Percentiles rank a stretch among this genome's conserved stretches.
Conservation (phyloP, 2,888 invertebrate genomes). For the Sipunculus nudus region DNA sequence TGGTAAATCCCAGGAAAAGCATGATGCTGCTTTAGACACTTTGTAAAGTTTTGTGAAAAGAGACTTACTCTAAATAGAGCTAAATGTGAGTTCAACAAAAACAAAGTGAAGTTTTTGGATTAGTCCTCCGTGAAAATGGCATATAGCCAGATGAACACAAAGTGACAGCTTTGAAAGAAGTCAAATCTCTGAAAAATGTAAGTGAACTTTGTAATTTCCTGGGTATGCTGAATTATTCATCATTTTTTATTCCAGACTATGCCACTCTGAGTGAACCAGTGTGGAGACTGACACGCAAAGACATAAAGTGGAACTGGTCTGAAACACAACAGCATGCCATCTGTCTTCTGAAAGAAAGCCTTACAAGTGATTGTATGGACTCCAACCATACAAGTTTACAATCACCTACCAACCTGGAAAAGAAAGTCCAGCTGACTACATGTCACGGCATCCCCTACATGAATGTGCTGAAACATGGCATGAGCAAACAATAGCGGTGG, state of each 20-base stretch:
- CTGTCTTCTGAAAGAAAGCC: constrained; percentile 14
- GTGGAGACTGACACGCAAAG: constrained; percentile 34
- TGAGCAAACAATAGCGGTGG: constrained; percentile 15
- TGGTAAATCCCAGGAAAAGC: too few species aligned
- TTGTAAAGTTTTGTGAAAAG: constrained; percentile 16
- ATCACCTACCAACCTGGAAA: constrained; percentile 32
- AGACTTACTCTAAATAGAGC: constrained; percentile 22
- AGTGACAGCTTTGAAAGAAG: constrained; percentile 34
- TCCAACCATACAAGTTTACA: constrained; percentile 34
- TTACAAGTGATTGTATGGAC: constrained; percentile 30
- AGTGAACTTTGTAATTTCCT: constrained; percentile 39
- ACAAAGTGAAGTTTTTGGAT: constrained; percentile 1
- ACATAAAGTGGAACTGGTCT: constrained; percentile 35
- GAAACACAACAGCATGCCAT: constrained; percentile 31
- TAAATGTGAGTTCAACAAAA: constrained; percentile 21
- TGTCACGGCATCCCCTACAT: constrained; percentile 35
- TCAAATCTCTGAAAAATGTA: constrained; percentile 29
- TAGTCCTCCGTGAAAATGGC: constrained; percentile 10
- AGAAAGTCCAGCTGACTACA: constrained; percentile 39
- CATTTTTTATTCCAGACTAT: constrained; percentile 41
- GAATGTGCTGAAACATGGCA: not conserved
- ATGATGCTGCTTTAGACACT: too few species aligned
- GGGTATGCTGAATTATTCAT: constrained; percentile 41
- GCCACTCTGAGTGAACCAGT: constrained; percentile 39
- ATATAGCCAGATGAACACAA: constrained; percentile 36